Percentiles rank a stretch among this genome's conserved stretches.
Evolutionary conservation across 2,797 vertebrate genomes (phyloP).

Genomic region (Anguilla pacifica): DNA sequence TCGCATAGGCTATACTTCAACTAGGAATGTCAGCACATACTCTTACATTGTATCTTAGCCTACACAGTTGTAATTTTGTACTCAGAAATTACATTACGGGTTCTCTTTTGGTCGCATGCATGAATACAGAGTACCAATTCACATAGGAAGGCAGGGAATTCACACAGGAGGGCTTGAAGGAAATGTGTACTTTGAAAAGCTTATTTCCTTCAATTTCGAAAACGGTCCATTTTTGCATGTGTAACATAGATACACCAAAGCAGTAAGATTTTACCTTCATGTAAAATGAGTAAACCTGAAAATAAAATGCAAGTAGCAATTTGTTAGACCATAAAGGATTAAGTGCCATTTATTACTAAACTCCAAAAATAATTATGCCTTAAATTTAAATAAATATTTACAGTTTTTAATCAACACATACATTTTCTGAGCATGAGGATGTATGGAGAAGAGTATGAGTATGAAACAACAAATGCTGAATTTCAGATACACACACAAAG

Average conservation of each 20-base stretch:
- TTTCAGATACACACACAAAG: too few species aligned
- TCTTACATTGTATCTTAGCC: neutral
- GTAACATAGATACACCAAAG: neutral
- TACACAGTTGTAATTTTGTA: neutral
- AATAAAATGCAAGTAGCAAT: neutral
- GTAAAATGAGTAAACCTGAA: neutral
- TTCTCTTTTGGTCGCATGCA: neutral
- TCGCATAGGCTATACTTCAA: neutral
- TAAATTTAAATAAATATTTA: too few species aligned
- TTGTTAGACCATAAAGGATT: neutral
- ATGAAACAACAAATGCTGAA: too few species aligned
- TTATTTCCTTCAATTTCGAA: neutral
- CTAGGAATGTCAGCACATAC: neutral
- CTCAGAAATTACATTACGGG: neutral
- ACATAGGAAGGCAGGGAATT: neutral
- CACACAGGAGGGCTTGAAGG: neutral
- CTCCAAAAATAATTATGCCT: neutral
- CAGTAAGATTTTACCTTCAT: neutral
- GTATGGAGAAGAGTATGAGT: too few species aligned
- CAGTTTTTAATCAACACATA: neutral
- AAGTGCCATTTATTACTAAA: neutral
- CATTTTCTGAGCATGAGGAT: neutral
- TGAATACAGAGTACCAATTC: neutral
- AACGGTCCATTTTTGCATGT: neutral
- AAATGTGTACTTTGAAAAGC: neutral